These are phyloP conservation scores for Caenorhabditis afra DNA, from an alignment of 2,888 invertebrate genomes.

Conservation along the genomic window DNA sequence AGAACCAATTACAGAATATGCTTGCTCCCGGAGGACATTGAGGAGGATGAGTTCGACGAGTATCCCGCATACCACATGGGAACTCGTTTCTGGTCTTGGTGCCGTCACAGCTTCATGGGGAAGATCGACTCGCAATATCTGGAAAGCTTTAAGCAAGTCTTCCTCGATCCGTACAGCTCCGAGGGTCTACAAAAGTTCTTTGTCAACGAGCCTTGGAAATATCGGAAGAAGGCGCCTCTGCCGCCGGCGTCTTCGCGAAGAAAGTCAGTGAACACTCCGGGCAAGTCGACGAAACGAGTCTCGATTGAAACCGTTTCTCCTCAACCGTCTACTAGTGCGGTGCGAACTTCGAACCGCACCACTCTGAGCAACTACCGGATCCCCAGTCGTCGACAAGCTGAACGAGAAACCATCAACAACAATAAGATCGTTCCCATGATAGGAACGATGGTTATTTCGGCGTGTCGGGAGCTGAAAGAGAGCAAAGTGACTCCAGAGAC, in stretches of 20 bases:
- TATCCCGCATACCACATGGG: slow-evolving; percentile 60
- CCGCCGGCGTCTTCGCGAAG: slow-evolving; percentile 3
- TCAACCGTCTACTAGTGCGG: background rate
- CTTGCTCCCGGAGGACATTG: slow-evolving; percentile 52
- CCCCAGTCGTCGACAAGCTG: slow-evolving; percentile 39
- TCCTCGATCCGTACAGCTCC: slow-evolving; percentile 49
- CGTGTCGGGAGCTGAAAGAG: slow-evolving; percentile 42
- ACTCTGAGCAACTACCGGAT: slow-evolving; percentile 22
- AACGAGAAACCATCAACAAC: slow-evolving; percentile 43
- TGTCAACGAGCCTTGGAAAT: slow-evolving; percentile 65
- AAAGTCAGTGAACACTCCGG: slow-evolving; percentile 15
- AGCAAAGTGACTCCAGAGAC: slow-evolving; percentile 24
- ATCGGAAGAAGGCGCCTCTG: slow-evolving; percentile 35
- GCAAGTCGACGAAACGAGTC: slow-evolving; percentile 25
- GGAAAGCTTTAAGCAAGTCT: slow-evolving; percentile 49
- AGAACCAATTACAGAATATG: slow-evolving; percentile 49
- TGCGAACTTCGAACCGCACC: background rate
- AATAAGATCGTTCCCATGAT: slow-evolving; percentile 56
- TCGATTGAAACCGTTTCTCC: slow-evolving; percentile 33
- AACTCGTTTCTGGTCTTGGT: slow-evolving; percentile 67
- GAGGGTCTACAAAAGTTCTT: slow-evolving; percentile 48
- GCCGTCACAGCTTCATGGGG: slow-evolving; percentile 50
- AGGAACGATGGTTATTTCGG: slow-evolving; percentile 40
- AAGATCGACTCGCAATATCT: slow-evolving; percentile 55
- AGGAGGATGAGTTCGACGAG: slow-evolving; percentile 55